Base-by-base conservation (phyloP, 2,797 vertebrate species). In the Myotis myotis region DNA sequence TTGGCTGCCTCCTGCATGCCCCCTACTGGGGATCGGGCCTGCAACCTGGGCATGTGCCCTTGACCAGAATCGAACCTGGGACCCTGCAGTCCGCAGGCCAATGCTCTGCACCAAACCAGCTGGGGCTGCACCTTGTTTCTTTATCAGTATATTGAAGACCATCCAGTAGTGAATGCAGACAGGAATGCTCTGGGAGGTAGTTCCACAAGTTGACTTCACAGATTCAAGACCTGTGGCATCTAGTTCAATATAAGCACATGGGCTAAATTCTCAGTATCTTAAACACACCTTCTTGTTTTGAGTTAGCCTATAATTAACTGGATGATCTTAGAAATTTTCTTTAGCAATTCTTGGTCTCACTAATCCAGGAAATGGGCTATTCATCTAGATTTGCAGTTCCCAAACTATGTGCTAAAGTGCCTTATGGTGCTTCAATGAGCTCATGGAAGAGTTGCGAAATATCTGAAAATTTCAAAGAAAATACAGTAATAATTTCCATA, bases 261-360 rank as follows among this genome's bases (percentile, higher is more conserved):
- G 74, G n/a, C 57, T 89, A 71, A 75, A 89, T 82, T 94, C 53
- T 84, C 15, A 82, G 17, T 81, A 83, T 91, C 85, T 90, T 93
- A 83, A 95, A 91, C 16, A 82, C 11, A 60, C 11, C 11, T 41
- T 82, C 47, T 74, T 79, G 6, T 83, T 96, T 91, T 68, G 30
- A 86, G 49, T 88, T 84, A 68, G 60, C 11, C 74, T 88, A 47
- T 78, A 72, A 47, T 83, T 71, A 89, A 22, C 6, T 83, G 53
- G 36, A 36, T 76, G 62, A 87, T 51, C n/a, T 78, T 60, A 33
- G 83, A 22, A 89, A 89, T 49, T 6, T 76, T 95, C 25, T 47
- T 60, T 85, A 74, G 78, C 53, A 79, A 23, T 86, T 84, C 47
- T 55, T 72, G 6, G n/a, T 51, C 25, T 82, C 70, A 74, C 25